Evolutionary conservation across 2,888 invertebrate genomes (phyloP), one percentile per base, ranked within the genome.

Genomic region (Lasioglossum villosulum): DNA sequence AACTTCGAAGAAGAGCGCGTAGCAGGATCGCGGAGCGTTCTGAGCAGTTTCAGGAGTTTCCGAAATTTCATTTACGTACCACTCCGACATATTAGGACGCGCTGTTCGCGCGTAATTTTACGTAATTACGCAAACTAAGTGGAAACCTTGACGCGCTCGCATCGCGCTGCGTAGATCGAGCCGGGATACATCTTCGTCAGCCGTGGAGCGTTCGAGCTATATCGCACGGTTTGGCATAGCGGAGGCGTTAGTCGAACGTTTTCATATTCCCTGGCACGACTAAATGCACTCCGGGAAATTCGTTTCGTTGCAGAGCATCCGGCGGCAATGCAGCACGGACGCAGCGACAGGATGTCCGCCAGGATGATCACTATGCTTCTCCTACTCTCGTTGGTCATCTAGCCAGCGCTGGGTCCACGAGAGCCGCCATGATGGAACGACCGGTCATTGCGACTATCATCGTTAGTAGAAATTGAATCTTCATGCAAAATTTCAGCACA

Each of bases 271-370:
- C 3, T 27, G 19, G 1, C 68, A 39, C 34, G 68, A 30, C 37
- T 37, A n/a, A 68, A 52, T 23, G 34, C 68, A 68, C 37, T 68
- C 68, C 52, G 75, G 82, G 74, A 42, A 75, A 84, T 84, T 66
- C 72, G 30, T 91, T 89, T 94, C 95, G 95, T 96, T 96, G 92
- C 96, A 98, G 98, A 98, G 96, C 97, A 97, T 95, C 98, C 98
- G 92, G 98, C 98, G 82, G 98, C 98, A 72, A 98, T 98, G 98
- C 97, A 98, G 95, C 97, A 97, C 92, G 97, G 97, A 30, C 75
- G 94, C 94, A 81, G 95, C 83, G 93, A 93, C 90, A 94, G 92
- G 92, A 90, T 91, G 89, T 91, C 92, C 83, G 93, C 90, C 86
- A 90, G 92, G 78, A 80, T 92, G 63, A 86, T 93, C 80, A 88